Evolutionary conservation across 1,140 invertebrate species (phyloP).

Genomic region (Episyrphus balteatus): DNA sequence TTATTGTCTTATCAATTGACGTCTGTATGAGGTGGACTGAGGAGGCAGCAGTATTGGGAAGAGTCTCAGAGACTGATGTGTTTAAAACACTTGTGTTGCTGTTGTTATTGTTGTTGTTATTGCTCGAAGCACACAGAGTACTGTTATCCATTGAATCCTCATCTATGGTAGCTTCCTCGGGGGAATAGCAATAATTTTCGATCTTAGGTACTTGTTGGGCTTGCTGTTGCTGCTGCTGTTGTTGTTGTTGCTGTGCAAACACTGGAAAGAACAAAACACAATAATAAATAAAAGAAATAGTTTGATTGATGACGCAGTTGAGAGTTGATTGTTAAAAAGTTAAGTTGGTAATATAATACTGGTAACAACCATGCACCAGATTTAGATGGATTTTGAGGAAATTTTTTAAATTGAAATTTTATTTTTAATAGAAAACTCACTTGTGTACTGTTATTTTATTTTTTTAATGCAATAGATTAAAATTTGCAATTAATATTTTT

Average conservation of each 20-base stretch:
- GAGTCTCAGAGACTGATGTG: constrained; percentile 17
- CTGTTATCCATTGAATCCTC: constrained; percentile 44
- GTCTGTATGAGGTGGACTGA: constrained; percentile 35
- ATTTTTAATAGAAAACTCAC: no score
- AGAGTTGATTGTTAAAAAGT: no score
- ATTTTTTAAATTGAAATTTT: no score
- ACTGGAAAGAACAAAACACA: constrained; percentile 13
- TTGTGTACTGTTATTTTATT: no score
- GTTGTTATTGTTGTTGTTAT: constrained; percentile 9
- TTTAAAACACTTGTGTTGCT: constrained; percentile 31
- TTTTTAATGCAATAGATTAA: no score
- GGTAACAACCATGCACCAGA: no score
- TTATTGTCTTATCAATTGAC: constrained; percentile 54
- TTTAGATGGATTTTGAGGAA: no score
- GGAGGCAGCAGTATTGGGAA: constrained; percentile 2
- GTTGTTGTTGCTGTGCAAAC: constrained; percentile 19
- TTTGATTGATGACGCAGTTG: no score
- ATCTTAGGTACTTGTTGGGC: constrained; percentile 17
- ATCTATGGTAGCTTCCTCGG: constrained; percentile 47
- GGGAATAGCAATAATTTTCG: neutral
- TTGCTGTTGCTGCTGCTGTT: constrained; percentile 10
- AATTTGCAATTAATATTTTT: no score
- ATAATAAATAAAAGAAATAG: neutral
- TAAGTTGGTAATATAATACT: no score
- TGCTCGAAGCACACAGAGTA: constrained; percentile 38